These are phyloP conservation scores for Galerucella calmariensis DNA, from an alignment of 2,888 invertebrate species.

Conservation along the genomic window DNA sequence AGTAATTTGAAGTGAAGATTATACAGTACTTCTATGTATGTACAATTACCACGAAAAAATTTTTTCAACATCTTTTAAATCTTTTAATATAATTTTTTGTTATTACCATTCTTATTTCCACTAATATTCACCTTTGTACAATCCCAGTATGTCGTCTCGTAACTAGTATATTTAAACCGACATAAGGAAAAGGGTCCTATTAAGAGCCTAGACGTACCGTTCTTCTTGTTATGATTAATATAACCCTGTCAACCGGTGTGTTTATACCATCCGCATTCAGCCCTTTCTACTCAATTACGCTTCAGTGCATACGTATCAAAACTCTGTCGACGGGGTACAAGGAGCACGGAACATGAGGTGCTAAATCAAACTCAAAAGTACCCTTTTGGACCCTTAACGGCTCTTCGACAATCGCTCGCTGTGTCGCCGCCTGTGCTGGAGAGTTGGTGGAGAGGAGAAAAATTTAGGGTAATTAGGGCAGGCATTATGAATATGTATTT, in stretches of 20 bases:
- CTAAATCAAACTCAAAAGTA: slow-evolving; percentile 45
- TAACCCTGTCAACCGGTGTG: slow-evolving; percentile 57
- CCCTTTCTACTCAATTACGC: slow-evolving; percentile 62
- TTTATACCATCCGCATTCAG: slow-evolving; percentile 60
- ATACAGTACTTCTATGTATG: no score
- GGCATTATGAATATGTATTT: background rate
- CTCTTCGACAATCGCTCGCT: slow-evolving; percentile 43
- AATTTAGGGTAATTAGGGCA: slow-evolving; percentile 33
- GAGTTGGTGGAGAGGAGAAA: slow-evolving; percentile 42
- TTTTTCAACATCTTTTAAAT: no score
- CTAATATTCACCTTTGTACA: no score
- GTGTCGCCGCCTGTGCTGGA: slow-evolving; percentile 33
- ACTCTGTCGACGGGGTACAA: slow-evolving; percentile 60
- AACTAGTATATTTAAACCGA: slow-evolving; percentile 58
- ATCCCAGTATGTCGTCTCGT: background rate
- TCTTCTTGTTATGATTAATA: slow-evolving; percentile 63
- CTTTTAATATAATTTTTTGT: no score
- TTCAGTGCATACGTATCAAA: slow-evolving; percentile 65
- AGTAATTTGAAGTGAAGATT: no score
- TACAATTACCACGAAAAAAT: no score
- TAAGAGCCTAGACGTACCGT: slow-evolving; percentile 36
- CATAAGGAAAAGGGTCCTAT: slow-evolving; percentile 45
- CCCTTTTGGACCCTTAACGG: slow-evolving; percentile 34
- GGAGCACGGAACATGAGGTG: slow-evolving; percentile 47
- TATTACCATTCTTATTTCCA: no score